A percentile compares a stretch with the other conserved stretches of the same genome.
phyloP scores from a whole-genome alignment of 2,888 invertebrate genomes.

The Beris morrisii region DNA sequence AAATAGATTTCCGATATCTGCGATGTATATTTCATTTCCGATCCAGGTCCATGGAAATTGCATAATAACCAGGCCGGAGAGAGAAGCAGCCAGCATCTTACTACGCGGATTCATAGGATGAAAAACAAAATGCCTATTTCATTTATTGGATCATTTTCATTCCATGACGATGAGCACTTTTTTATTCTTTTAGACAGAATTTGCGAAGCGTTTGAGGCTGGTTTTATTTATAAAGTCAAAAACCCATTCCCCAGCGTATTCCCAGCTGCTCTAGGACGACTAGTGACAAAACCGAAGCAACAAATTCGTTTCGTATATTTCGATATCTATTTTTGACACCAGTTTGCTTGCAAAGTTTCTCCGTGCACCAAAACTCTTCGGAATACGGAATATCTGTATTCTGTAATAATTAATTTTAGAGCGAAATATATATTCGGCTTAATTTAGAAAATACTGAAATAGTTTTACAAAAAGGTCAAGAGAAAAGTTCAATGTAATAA shows the following conservation, averaged over 20 bases:
- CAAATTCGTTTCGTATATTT: background rate
- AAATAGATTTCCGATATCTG: too few species aligned
- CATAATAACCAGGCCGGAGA: slow-evolving; percentile 12
- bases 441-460: slow-evolving; percentile 25
- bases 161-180: too few species aligned
- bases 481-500: slow-evolving; percentile 10
- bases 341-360: background rate
- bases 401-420: slow-evolving; percentile 36
- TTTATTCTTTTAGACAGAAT: too few species aligned
- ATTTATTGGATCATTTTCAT: too few species aligned
- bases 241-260: slow-evolving; percentile 19
- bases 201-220: background rate
- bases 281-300: slow-evolving; percentile 1
- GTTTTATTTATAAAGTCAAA: slow-evolving; percentile 20
- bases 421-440: background rate
- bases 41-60: slow-evolving; percentile 19
- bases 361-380: slow-evolving; percentile 5
- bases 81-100: background rate
- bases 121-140: too few species aligned
- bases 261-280: background rate
- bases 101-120: too few species aligned
- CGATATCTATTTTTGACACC: slow-evolving; percentile 1
- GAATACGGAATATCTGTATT: background rate
- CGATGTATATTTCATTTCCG: slow-evolving; percentile 8
- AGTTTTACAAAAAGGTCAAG: slow-evolving; percentile 33